Evolutionary conservation across 2,888 invertebrate genomes (phyloP), one percentile per base, ranked within the genome.

Genomic region (Epirrita christyi): DNA sequence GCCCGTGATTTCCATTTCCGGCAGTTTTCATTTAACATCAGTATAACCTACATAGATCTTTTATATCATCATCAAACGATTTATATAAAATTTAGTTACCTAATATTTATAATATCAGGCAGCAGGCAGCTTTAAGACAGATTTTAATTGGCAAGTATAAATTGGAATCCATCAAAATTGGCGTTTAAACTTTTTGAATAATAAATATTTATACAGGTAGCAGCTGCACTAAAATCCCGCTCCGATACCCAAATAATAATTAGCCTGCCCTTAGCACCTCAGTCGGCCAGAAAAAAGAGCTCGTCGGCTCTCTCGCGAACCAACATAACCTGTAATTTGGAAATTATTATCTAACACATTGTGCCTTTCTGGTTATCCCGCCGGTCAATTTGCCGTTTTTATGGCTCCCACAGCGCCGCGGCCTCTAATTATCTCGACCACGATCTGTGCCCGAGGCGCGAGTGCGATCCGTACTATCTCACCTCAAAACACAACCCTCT

Each of bases 341-440:
- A 92, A 92, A 91, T 92, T 91, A 91, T 91, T 91, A 91, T 92
- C 91, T 92, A 92, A 92, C 92, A 92, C 91, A 92, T 92, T 92
- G 90, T 91, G 92, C 91, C 92, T 92, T 91, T 92, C 89, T 91
- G 91, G 88, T 88, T 91, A 90, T 92, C 92, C 91, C 92, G 91
- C 89, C 91, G 92, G 92, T 91, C 91, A 92, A 91, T 92, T 92
- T 91, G 91, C 91, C 83, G 91, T 92, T 92, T 92, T 92, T 91
- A 92, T 92, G 88, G 91, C 91, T 88, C 86, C 90, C 89, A 89
- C 88, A 86, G 85, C 81, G 89, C 88, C 82, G 86, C 88, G 88
- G 86, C 83, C 88, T 92, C 88, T 92, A 91, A 92, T 92, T 91
- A 92, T 91, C 86, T 87, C 83, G 66, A 78, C 86, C 90, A 89